These are phyloP conservation scores for Drosophila eugracilis DNA, from an alignment of 1,140 invertebrate genomes.

Conservation along the genomic window DNA sequence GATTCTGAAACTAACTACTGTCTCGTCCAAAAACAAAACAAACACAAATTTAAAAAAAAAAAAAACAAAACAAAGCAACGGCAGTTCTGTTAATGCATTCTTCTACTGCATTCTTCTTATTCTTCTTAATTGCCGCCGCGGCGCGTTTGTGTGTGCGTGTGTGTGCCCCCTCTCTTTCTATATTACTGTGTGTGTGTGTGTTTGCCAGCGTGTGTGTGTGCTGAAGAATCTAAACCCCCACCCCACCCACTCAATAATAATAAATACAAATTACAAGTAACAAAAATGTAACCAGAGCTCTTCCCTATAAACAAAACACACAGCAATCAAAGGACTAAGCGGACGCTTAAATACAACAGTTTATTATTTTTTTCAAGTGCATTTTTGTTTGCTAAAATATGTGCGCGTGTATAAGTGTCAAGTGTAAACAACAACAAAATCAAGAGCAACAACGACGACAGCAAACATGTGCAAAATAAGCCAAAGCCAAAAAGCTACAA, in stretches of 20 bases:
- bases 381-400: conserved; percentile 40
- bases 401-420: conserved; percentile 63
- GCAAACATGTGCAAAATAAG: conserved; percentile 48
- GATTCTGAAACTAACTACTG: conserved; percentile 17
- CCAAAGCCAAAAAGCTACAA: conserved; percentile 35
- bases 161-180: neutral
- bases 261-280: conserved; percentile 2
- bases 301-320: conserved; percentile 5
- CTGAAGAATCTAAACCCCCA: neutral
- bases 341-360: conserved; percentile 27
- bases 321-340: conserved; percentile 19
- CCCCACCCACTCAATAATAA: neutral
- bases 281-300: too few relatives aligned
- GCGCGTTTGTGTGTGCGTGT: conserved; percentile 14
- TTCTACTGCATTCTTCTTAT: neutral
- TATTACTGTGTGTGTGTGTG: neutral
- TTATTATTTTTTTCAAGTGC: conserved; percentile 55
- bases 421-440: conserved; percentile 61
- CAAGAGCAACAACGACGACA: conserved; percentile 24
- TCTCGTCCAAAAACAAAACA: too few relatives aligned
- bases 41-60: too few relatives aligned
- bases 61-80: too few relatives aligned
- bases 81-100: too few relatives aligned
- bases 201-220: neutral
- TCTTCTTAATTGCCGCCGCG: conserved; percentile 8